Percentiles rank a stretch among this genome's conserved stretches.
Conservation (phyloP, 2,113 vertebrate species). For the Lycaon pictus region DNA sequence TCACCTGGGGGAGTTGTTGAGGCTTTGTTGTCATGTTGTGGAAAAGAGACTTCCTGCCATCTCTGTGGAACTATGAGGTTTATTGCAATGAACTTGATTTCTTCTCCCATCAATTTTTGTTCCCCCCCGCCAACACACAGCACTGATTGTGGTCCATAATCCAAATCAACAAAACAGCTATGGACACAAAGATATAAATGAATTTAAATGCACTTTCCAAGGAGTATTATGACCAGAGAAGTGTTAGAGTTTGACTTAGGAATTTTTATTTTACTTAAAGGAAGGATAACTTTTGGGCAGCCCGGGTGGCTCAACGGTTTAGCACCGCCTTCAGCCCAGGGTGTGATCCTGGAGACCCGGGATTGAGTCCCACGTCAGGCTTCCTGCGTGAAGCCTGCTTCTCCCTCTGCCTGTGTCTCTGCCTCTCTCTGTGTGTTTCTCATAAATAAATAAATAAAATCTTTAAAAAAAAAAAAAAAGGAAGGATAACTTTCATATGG, state of each 20-base stretch:
- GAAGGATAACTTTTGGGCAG: neutral
- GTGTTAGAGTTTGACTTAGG: neutral
- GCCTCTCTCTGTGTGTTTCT: too few relatives aligned
- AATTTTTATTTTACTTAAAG: neutral
- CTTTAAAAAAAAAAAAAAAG: neutral
- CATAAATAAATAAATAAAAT: too few relatives aligned
- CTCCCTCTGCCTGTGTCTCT: too few relatives aligned
- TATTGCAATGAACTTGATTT: neutral
- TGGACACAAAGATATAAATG: neutral
- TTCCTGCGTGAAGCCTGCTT: too few relatives aligned
- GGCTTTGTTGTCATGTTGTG: neutral
- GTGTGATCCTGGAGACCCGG: too few relatives aligned
- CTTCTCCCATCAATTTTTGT: neutral
- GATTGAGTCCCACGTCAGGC: too few relatives aligned
- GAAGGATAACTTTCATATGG: neutral
- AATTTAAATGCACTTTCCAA: constrained; percentile 23
- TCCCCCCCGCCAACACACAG: neutral
- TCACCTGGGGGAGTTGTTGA: neutral
- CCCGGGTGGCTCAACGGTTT: too few relatives aligned
- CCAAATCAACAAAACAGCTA: neutral
- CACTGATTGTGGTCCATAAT: neutral
- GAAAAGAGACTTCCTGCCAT: neutral
- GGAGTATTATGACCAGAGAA: neutral
- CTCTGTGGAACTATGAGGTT: neutral
- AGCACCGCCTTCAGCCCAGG: too few relatives aligned